Conservation (phyloP, 2,797 vertebrate species). For the Pseudochirops cupreus region DNA sequence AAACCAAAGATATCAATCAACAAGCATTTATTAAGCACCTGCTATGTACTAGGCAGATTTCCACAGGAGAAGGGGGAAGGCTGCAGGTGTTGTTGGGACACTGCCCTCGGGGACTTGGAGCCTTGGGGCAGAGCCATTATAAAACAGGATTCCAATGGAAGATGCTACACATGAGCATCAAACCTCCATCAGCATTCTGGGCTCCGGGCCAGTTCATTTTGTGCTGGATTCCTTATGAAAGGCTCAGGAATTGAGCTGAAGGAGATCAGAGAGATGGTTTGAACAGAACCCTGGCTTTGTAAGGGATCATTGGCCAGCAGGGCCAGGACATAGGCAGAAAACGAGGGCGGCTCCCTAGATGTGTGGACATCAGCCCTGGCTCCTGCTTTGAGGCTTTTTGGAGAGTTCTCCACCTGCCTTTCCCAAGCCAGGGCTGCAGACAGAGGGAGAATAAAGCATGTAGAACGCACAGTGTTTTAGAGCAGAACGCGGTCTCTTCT, state of each 20-base stretch:
- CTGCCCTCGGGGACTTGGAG: not conserved
- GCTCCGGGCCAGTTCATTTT: not conserved
- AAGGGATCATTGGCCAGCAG: not conserved
- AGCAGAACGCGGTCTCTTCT: not conserved
- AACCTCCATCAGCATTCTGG: not conserved
- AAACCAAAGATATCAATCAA: not conserved
- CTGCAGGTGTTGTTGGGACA: not conserved
- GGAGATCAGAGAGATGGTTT: not conserved
- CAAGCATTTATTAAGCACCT: not conserved
- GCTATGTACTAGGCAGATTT: not conserved
- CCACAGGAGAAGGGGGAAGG: not conserved
- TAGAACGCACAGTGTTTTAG: not conserved
- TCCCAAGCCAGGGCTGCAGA: not conserved
- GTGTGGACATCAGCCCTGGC: rapidly evolving
- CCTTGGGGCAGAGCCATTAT: not conserved
- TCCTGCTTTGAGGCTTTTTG: not conserved
- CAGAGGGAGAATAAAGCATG: not conserved
- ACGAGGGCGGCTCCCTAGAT: no score
- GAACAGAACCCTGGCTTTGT: not conserved
- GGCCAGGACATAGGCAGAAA: not conserved
- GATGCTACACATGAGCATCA: not conserved
- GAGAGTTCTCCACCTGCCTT: no score
- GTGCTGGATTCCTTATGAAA: not conserved
- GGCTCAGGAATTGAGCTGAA: not conserved
- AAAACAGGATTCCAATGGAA: not conserved